phyloP scores from a whole-genome alignment of 2,888 invertebrate genomes.

The Xylota segnis region DNA sequence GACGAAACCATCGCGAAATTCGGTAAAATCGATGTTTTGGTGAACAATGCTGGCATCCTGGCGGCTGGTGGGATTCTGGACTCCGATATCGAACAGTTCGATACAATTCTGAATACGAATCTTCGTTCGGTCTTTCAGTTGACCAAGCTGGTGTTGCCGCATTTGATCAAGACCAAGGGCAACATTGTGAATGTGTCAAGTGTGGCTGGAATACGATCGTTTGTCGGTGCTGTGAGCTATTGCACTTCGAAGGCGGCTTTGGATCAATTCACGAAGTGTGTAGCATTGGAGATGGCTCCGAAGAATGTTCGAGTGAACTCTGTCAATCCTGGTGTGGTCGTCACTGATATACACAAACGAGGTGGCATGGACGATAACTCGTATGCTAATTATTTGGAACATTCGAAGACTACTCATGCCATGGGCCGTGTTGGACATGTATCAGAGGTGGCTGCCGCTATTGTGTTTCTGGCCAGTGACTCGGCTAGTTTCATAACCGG shows the following conservation, averaged over 20 bases:
- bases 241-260: slow-evolving; percentile 96
- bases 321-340: slow-evolving; percentile 96
- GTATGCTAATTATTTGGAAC: slow-evolving; percentile 91
- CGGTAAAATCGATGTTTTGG: slow-evolving; percentile 88
- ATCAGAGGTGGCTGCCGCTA: slow-evolving; percentile 93
- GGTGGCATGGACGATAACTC: slow-evolving; percentile 90
- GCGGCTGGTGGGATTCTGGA: slow-evolving; percentile 91
- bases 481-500: slow-evolving; percentile 90
- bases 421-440: slow-evolving; percentile 92
- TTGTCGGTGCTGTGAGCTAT: slow-evolving; percentile 94
- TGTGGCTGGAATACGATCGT: slow-evolving; percentile 94
- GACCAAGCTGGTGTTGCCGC: slow-evolving; percentile 92
- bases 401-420: slow-evolving; percentile 93
- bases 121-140: slow-evolving; percentile 90
- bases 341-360: slow-evolving; percentile 93
- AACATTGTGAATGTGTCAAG: slow-evolving; percentile 97
- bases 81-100: slow-evolving; percentile 92
- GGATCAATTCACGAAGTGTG: slow-evolving; percentile 96
- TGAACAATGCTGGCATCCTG: slow-evolving; percentile 94
- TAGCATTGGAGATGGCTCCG: slow-evolving; percentile 92
- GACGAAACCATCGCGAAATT: slow-evolving; percentile 89
- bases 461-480: slow-evolving; percentile 94
- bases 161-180: slow-evolving; percentile 91
- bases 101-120: slow-evolving; percentile 93
- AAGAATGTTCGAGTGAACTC: slow-evolving; percentile 94